Conservation (phyloP, 2,113 vertebrate species). For the Rhagologus leucostigma region DNA sequence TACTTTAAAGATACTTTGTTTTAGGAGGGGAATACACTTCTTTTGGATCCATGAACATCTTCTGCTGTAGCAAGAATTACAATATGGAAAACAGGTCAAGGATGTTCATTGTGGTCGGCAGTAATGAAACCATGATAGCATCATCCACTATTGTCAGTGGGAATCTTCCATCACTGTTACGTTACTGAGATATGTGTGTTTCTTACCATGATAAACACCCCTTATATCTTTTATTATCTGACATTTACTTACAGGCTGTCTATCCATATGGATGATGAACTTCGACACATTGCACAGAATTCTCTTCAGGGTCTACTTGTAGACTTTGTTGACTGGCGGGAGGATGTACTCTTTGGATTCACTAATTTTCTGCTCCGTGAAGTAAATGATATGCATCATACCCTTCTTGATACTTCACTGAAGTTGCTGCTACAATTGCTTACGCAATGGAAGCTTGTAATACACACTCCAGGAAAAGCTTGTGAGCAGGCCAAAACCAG, state of each 20-base stretch:
- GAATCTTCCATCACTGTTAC: neutral
- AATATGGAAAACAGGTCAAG: neutral
- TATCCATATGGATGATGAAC: conserved; percentile 98
- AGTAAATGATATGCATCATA: conserved; percentile 92
- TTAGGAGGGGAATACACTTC: neutral
- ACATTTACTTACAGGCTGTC: conserved; percentile 79
- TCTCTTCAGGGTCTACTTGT: conserved; percentile 95
- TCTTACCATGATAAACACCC: neutral
- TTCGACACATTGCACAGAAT: conserved; percentile 96
- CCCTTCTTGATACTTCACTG: conserved; percentile 92
- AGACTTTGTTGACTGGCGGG: conserved; percentile 96
- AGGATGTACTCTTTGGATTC: conserved; percentile 95
- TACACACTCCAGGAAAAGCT: conserved; percentile 86
- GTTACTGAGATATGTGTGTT: neutral
- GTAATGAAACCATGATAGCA: neutral
- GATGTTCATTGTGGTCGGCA: neutral
- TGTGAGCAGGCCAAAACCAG: conserved; percentile 78
- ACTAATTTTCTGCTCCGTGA: conserved; percentile 94
- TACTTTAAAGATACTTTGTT: neutral
- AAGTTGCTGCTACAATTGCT: conserved; percentile 95
- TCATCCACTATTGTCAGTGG: neutral
- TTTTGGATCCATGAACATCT: neutral
- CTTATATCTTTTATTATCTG: neutral
- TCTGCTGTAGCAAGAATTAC: neutral
- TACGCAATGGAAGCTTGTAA: conserved; percentile 92